Conservation (phyloP, 2,888 invertebrate genomes). For the Chaitophorus viminalis region DNA sequence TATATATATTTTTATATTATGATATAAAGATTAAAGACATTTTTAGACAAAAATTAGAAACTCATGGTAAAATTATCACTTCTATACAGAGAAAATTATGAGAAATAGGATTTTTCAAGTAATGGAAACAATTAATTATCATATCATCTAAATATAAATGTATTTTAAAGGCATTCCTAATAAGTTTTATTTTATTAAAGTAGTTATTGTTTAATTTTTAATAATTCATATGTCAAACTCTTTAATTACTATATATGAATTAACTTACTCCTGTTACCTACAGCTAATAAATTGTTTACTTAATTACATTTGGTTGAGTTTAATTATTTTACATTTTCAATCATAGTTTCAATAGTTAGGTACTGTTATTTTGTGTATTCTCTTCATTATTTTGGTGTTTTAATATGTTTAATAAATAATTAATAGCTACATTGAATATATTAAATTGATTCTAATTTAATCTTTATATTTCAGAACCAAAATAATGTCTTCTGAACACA, state of each 20-base stretch:
- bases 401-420: neutral
- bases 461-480: slow-evolving; percentile 23
- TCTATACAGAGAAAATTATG: neutral
- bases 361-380: neutral
- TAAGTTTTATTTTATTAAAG: too few species aligned
- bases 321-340: neutral
- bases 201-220: too few species aligned
- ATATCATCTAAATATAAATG: neutral
- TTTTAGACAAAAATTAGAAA: neutral
- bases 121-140: neutral
- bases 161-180: too few species aligned
- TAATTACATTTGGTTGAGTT: neutral
- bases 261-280: neutral
- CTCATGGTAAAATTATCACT: neutral
- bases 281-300: neutral
- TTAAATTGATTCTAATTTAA: neutral
- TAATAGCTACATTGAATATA: neutral
- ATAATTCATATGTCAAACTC: too few species aligned
- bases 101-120: neutral
- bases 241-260: too few species aligned
- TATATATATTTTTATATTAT: neutral
- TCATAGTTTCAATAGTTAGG: neutral
- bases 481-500: slow-evolving; percentile 73
- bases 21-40: neutral
- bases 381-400: neutral